These are phyloP conservation scores for Chironomus striatipennis DNA, from an alignment of 1,140 invertebrate species.

Conservation along the genomic window DNA sequence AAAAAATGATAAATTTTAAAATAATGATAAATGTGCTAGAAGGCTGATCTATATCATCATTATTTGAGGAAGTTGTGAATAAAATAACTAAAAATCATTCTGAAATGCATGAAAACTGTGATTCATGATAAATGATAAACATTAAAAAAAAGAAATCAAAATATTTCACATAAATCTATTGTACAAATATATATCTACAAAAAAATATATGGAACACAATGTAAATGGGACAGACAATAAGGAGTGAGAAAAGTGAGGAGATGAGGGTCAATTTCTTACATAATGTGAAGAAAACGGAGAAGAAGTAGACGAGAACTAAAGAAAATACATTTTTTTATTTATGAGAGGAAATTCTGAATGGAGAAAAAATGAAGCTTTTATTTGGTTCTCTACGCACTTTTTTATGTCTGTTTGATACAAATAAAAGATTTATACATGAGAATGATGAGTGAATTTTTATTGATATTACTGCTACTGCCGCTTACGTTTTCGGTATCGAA, in stretches of 20 bases:
- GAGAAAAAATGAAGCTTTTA: background rate
- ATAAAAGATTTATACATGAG: background rate
- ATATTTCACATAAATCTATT: slow-evolving; percentile 8
- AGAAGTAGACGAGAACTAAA: background rate
- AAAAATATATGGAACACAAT: too few relatives aligned
- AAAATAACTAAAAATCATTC: background rate
- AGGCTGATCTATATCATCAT: too few relatives aligned
- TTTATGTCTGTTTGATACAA: background rate
- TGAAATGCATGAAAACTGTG: background rate
- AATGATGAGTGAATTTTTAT: background rate
- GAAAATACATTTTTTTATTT: background rate
- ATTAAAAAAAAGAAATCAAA: background rate
- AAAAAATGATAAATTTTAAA: slow-evolving; percentile 4
- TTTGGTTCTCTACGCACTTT: background rate
- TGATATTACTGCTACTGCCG: background rate
- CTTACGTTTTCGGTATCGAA: background rate
- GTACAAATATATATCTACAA: background rate
- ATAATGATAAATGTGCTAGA: background rate
- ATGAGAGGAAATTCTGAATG: background rate
- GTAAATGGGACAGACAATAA: too few relatives aligned
- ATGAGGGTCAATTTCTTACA: too few relatives aligned
- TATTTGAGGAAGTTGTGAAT: too few relatives aligned
- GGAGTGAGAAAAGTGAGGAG: too few relatives aligned
- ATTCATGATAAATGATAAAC: background rate
- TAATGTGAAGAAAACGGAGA: background rate